Evolutionary conservation across 2,888 invertebrate genomes (phyloP).

Genomic region (Gortyna flavago): DNA sequence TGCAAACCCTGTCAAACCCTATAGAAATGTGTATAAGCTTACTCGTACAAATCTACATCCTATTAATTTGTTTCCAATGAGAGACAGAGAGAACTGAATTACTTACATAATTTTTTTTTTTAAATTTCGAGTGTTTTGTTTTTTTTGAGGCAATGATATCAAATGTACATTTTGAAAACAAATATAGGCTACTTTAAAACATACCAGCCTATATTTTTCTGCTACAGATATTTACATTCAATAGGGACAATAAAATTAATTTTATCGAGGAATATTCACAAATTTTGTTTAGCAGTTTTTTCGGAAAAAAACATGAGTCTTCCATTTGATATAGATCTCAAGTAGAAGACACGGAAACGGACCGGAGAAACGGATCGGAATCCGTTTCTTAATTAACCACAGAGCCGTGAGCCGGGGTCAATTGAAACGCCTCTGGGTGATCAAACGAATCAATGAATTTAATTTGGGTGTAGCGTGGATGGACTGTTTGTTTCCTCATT

Average conservation of each 20-base stretch:
- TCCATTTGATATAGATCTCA: background rate
- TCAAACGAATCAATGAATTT: conserved; percentile 12
- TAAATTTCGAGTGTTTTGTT: too few relatives aligned
- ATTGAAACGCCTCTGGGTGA: conserved; percentile 13
- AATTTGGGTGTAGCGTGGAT: conserved; percentile 8
- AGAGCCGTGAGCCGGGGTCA: conserved; percentile 18
- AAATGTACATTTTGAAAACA: too few relatives aligned
- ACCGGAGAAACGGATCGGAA: too few relatives aligned
- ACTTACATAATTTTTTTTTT: too few relatives aligned
- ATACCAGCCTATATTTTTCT: background rate
- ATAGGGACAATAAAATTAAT: background rate
- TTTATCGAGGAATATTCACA: background rate
- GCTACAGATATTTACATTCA: too few relatives aligned
- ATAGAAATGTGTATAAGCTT: too few relatives aligned
- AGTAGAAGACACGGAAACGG: too few relatives aligned
- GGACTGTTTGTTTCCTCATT: background rate
- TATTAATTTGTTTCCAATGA: too few relatives aligned
- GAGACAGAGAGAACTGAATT: too few relatives aligned
- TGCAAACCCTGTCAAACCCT: too few relatives aligned
- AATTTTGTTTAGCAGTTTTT: background rate
- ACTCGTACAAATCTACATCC: too few relatives aligned
- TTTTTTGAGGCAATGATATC: too few relatives aligned
- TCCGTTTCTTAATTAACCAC: conserved; percentile 29
- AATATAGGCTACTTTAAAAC: background rate
- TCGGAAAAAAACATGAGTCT: background rate